phyloP scores from a whole-genome alignment of 2,797 vertebrate genomes.

The Coccyzus lansbergi region DNA sequence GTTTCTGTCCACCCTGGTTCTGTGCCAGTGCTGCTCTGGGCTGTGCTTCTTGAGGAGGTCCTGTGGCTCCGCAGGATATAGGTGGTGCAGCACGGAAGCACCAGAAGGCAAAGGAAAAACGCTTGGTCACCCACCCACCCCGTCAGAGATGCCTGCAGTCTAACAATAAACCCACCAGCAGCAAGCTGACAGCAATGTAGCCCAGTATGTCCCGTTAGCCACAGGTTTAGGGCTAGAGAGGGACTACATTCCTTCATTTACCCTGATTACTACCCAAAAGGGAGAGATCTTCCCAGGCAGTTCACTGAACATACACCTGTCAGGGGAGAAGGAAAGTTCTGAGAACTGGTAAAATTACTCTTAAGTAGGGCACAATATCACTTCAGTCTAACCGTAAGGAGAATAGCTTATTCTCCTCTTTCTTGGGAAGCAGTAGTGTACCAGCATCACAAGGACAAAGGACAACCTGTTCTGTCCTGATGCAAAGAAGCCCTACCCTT shows the following conservation, averaged over 20 bases:
- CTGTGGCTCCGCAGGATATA: background rate
- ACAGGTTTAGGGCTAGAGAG: background rate
- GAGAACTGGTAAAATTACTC: background rate
- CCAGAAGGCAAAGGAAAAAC: background rate
- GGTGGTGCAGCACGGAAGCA: rapidly evolving
- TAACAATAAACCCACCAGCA: background rate
- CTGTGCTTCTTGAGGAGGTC: background rate
- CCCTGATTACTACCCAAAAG: background rate
- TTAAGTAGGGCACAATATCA: background rate
- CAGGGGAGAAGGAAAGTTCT: background rate
- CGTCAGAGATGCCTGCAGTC: background rate
- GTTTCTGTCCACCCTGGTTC: background rate
- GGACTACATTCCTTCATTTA: background rate
- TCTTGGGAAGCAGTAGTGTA: background rate
- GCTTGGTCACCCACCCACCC: background rate
- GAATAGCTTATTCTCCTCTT: background rate
- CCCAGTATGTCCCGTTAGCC: background rate
- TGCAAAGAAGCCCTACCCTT: conserved; percentile 37
- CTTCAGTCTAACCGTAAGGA: background rate
- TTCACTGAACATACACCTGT: background rate
- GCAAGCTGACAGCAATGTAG: background rate
- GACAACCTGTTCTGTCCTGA: conserved; percentile 53
- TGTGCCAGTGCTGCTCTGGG: rapidly evolving
- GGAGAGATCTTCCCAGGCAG: background rate
- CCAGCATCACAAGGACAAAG: background rate